Percentiles rank a stretch among this genome's conserved stretches.
These are phyloP conservation scores for Anisognathus igniventris DNA, from an alignment of 2,797 vertebrate genomes.

Conservation along the genomic window DNA sequence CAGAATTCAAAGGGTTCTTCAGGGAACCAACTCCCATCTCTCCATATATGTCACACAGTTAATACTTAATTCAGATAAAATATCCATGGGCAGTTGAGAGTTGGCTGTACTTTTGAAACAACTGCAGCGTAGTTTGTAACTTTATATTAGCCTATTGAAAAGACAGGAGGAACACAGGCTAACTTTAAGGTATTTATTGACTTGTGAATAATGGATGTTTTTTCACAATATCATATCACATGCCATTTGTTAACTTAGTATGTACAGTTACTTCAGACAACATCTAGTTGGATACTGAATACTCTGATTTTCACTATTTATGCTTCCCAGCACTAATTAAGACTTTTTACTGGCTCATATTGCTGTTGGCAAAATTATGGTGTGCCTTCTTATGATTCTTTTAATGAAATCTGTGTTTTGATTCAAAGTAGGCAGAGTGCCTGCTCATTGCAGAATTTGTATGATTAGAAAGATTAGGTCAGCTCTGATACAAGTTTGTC, in stretches of 20 bases:
- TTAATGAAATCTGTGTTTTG: background rate
- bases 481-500: background rate
- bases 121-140: background rate
- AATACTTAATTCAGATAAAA: background rate
- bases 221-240: background rate
- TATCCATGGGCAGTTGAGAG: background rate
- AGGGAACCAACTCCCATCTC: background rate
- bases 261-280: background rate
- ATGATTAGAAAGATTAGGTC: background rate
- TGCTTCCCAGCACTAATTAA: background rate
- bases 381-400: background rate
- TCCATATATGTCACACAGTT: background rate
- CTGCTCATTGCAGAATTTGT: background rate
- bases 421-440: background rate
- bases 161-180: background rate
- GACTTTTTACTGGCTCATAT: background rate
- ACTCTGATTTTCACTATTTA: background rate
- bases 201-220: background rate
- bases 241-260: background rate
- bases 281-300: background rate
- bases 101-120: background rate
- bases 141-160: background rate
- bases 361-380: background rate
- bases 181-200: background rate
- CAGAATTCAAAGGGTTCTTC: background rate